These are phyloP conservation scores for Spilarctia lutea DNA, from an alignment of 2,888 invertebrate genomes.

Conservation along the genomic window DNA sequence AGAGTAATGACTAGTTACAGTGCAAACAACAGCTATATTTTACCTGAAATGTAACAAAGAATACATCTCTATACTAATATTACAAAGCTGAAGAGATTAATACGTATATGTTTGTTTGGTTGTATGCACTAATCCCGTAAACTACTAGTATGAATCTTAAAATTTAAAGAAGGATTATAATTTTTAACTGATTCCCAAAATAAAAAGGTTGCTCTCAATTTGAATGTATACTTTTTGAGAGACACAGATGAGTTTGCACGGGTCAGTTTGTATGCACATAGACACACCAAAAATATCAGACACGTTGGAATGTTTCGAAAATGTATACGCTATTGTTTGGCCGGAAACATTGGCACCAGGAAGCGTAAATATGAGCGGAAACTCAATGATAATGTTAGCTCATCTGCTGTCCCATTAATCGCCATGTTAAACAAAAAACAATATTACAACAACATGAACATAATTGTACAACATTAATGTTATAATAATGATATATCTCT, in stretches of 20 bases:
- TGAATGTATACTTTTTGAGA: too few relatives aligned
- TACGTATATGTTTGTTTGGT: not conserved
- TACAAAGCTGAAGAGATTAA: not conserved
- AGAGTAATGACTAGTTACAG: not conserved
- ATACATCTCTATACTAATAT: not conserved
- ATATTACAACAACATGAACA: conserved; percentile 49
- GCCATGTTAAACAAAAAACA: conserved; percentile 67
- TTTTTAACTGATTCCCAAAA: too few relatives aligned
- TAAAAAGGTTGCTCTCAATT: too few relatives aligned
- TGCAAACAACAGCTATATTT: conserved; percentile 2
- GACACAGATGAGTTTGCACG: not conserved
- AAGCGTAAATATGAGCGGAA: conserved; percentile 68
- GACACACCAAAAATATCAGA: not conserved
- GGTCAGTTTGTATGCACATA: not conserved
- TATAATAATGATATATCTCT: conserved; percentile 23
- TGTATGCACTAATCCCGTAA: not conserved
- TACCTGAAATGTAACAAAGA: not conserved
- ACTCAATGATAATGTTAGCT: conserved; percentile 66
- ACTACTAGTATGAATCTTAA: too few relatives aligned
- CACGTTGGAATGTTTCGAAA: conserved; percentile 6
- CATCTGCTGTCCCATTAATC: conserved; percentile 64
- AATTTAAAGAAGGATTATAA: too few relatives aligned
- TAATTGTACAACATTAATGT: conserved; percentile 37
- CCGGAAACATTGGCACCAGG: conserved; percentile 76
- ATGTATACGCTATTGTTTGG: conserved; percentile 10